Conservation (phyloP, 2,888 invertebrate species). For the Asteroscopus sphinx region DNA sequence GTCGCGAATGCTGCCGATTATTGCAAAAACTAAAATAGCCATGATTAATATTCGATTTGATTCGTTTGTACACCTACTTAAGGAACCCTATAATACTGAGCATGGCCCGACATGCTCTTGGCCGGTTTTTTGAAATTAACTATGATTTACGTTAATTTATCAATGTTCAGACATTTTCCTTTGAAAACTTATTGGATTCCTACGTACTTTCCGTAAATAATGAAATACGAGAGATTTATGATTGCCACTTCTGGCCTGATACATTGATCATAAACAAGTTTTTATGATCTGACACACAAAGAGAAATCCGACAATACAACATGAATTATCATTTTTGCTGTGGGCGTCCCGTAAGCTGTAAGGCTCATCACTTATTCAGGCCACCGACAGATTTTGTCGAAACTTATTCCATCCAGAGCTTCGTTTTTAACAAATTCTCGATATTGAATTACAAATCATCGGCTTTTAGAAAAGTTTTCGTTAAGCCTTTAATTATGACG, state of each 20-base stretch:
- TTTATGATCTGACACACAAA: conserved; percentile 42
- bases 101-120: too few species aligned
- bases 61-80: too few species aligned
- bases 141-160: not conserved
- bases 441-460: conserved; percentile 46
- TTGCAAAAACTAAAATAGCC: too few species aligned
- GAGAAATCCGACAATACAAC: conserved; percentile 27
- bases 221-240: too few species aligned
- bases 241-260: conserved; percentile 5
- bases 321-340: conserved; percentile 34
- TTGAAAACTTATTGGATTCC: not conserved
- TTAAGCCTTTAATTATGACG: not conserved
- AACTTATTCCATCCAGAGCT: conserved; percentile 27
- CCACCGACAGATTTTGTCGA: conserved; percentile 39
- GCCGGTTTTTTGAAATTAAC: too few species aligned
- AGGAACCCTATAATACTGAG: too few species aligned
- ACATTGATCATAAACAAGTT: conserved; percentile 40
- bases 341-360: conserved; percentile 10
- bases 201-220: not conserved
- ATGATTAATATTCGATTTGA: too few species aligned
- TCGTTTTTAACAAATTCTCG: conserved; percentile 25
- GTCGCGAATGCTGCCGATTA: too few species aligned
- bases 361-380: conserved; percentile 43
- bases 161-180: too few species aligned
- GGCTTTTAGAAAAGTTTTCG: conserved; percentile 4